Base-by-base conservation (phyloP, 2,888 invertebrate genomes). In the Incurvaria masculella region DNA sequence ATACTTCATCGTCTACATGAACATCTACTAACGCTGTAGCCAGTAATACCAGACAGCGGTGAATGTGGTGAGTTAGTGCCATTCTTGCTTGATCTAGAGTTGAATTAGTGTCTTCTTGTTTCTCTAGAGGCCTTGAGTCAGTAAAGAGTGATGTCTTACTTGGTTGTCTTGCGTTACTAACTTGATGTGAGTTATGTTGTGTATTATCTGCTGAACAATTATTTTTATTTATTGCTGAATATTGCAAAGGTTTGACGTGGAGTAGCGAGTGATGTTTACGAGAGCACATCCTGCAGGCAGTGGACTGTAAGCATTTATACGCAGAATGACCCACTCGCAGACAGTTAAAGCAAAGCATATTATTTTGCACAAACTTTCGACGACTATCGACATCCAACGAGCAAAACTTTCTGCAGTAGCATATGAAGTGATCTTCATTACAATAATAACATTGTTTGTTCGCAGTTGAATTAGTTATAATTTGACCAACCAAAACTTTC, bases 231-330 rank as follows among this genome's bases (percentile, higher is more conserved):
- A n/a, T n/a, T n/a, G n/a, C n/a, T n/a, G n/a, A n/a, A n/a, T n/a
- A n/a, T n/a, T n/a, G n/a, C n/a, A n/a, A n/a, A n/a, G n/a, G n/a
- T n/a, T n/a, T n/a, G n/a, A 42, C 46, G 18, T 55, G 53, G 44
- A 53, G 43, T 10, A 55, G 21, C 6, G 52, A 52, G 47, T 53
- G 53, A 42, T 55, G 55, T 47, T 50, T 52, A 20, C 21, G 50
- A 21, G 44, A 46, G 43, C 52, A 55, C 38, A 55, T 26, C 44
- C 50, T 49, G 46, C 55, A 55, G 17, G 44, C 47, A 16, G 53
- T 51, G 42, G 21, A 23, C 47, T 49, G 49, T 45, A 26, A 47
- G 45, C 53, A 55, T 38, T 19, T 42, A n/a, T 26, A 49, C 4
- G 45, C 49, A 41, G 21, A 45, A 20, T 55, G 55, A 44, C 48